Base-by-base conservation (phyloP, 2,113 vertebrate genomes). In the Passer domesticus region DNA sequence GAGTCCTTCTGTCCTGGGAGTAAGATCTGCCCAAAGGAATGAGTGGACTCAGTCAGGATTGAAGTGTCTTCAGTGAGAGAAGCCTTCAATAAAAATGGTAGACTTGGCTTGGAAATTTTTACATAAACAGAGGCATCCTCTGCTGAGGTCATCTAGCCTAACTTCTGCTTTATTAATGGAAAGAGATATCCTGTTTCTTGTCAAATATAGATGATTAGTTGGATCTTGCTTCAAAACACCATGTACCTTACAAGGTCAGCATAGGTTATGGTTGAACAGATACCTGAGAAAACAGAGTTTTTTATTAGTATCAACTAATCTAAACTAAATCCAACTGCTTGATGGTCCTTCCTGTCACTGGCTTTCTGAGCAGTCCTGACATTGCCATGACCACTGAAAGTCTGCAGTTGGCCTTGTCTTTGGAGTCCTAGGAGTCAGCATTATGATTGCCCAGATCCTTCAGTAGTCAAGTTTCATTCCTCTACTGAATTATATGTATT, bases 41-140 rank as follows among this genome's bases (percentile, higher is more conserved):
- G 7, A 11, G 4, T 3, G 0, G 1, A 3, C 20, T 88, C 20
- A 64, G 33, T 10, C 81, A 86, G 9, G 15, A 13, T 5, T 44
- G 33, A 81, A 43, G 7, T 41, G 22, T 10, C 41, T 60, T 77
- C 37, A 35, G 13, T 52, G 77, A 66, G 37, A 58, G 17, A 92
- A 90, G 16, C 0, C 2, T n/a, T 35, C 22, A n/a, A 13, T 33
- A 53, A 44, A 30, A 70, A 44, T 12, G 8, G 13, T n/a, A 73
- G 39, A 64, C 5, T 47, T 47, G 28, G 7, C 22, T 46, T 56
- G 53, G 16, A 75, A 56, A 7, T 8, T 87, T 83, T 52, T 74
- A 20, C 5, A 41, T 53, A 33, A 77, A 56, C 6, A 60, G 23
- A 68, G 15, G 6, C 9, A 53, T 78, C 22, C 11, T 81, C 47